phyloP scores from a whole-genome alignment of 2,888 invertebrate species.

The Strigamia transsilvanica region DNA sequence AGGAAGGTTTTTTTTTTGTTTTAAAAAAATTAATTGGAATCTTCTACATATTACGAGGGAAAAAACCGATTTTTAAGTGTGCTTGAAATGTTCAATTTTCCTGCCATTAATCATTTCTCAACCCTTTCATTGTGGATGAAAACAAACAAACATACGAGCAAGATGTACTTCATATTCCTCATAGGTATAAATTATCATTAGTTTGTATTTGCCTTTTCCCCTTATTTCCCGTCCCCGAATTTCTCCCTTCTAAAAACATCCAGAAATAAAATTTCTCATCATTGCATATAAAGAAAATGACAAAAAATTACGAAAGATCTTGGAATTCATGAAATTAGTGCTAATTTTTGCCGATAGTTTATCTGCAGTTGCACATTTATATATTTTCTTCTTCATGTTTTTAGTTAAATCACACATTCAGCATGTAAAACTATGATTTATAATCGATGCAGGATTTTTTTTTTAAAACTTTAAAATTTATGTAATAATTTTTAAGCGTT shows the following conservation, averaged over 20 bases:
- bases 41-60: neutral
- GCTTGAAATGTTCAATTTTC: constrained; percentile 17
- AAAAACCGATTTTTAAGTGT: neutral
- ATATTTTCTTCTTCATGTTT: constrained; percentile 9
- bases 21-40: constrained; percentile 1
- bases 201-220: constrained; percentile 51
- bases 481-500: constrained; percentile 6
- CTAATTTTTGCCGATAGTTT: constrained; percentile 36
- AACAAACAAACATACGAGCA: constrained; percentile 51
- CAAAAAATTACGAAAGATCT: constrained; percentile 16
- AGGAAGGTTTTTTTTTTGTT: constrained; percentile 6
- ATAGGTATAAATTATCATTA: constrained; percentile 55
- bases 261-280: constrained; percentile 40
- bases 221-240: neutral
- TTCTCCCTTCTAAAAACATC: constrained; percentile 18
- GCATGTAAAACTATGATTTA: constrained; percentile 23
- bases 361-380: constrained; percentile 29
- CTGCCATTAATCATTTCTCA: constrained; percentile 56
- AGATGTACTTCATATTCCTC: constrained; percentile 57
- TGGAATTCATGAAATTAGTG: constrained; percentile 48
- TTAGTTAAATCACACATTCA: constrained; percentile 1
- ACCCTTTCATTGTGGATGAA: constrained; percentile 54
- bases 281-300: constrained; percentile 37
- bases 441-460: constrained; percentile 10
- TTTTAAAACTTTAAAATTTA: constrained; percentile 12